Evolutionary conservation across 1,140 invertebrate species (phyloP), one percentile per base, ranked within the genome.

Genomic region (Liolophura sinensis): DNA sequence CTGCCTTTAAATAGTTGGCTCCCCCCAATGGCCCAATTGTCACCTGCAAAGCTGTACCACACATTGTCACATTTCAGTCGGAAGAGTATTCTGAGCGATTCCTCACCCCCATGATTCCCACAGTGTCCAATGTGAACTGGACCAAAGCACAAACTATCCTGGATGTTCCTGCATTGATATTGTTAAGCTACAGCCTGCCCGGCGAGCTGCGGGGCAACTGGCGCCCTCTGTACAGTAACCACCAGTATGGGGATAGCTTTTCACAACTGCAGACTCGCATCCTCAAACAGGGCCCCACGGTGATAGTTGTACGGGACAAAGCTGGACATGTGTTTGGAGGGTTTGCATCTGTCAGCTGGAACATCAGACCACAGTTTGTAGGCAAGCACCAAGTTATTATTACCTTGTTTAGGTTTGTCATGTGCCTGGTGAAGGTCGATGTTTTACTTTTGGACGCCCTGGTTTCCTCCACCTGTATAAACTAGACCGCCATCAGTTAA

Each of bases 281-380:
- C 31, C 60, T 70, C 15, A 71, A 78, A 56, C 55, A 71, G 40
- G 82, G 83, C n/a, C 82, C 82, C 24, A 77, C 70, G 25, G 55
- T 84, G 11, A 31, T 85, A 18, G 62, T 85, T 24, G 62, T 85
- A 1, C 69, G 92, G 79, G 93, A 96, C 75, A 89, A 87, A 57
- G 88, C 90, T 73, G 92, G 92, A n/a, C 88, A 93, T 77, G 89
- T 94, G 6, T 96, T 97, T 85, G 95, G 94, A 15, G 93, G 92
- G 48, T 96, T 92, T 86, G 92, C 93, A 0, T 88, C 92, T 0
- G 86, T 88, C 47, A 89, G 88, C 65, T 96, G 93, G 93, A 77
- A 85, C 1, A 70, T 91, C 1, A 87, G 89, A 50, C 89, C 92
- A 12, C 90, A 90, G 70, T 94, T 91, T 78, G 87, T 86, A 70